Evolutionary conservation across 2,888 invertebrate genomes (phyloP), one percentile per base, ranked within the genome.

Genomic region (Melanostoma mellinum): DNA sequence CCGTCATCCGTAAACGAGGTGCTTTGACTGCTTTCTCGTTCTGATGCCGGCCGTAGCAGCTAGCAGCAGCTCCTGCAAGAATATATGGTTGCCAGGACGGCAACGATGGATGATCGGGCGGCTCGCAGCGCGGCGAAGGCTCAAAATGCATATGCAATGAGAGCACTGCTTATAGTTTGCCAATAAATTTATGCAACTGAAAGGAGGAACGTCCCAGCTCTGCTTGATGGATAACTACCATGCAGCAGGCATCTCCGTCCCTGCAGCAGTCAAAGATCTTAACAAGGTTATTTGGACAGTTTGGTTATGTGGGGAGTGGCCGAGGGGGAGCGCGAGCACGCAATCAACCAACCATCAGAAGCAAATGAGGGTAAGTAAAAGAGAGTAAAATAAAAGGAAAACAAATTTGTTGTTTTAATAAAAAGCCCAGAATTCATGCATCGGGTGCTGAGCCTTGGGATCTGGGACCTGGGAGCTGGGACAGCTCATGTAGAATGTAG

Each of bases 71-170:
- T 68, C 32, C 20, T 38, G 46, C 10, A 20, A 44, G 38, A 50
- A 68, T 60, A 76, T 58, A 42, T 53, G 77, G 69, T 63, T 38
- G 68, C 44, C 60, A 48, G 61, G 55, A 20, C 20, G 20, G 20
- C 20, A 20, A 20, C 20, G 20, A 20, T 20, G 20, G 20, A 0
- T 20, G 20, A 20, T 20, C 20, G 20, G 20, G 20, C 20, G 20
- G 20, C 20, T 20, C 20, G 20, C 20, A 20, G 20, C 20, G 20
- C 58, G 56, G 69, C 46, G 63, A 10, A 4, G 44, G 46, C 44
- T 67, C 55, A 58, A 82, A 82, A 50, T 82, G 81, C 61, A 77
- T 82, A 82, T 82, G 81, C 72, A 82, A 77, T 82, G 81, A 82
- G 81, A 82, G 61, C 71, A 56, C 68, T 42, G 67, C 44, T 71